A percentile compares a stretch with the other conserved stretches of the same genome.
phyloP scores from a whole-genome alignment of 2,888 invertebrate genomes.

The Nysson spinosus region DNA sequence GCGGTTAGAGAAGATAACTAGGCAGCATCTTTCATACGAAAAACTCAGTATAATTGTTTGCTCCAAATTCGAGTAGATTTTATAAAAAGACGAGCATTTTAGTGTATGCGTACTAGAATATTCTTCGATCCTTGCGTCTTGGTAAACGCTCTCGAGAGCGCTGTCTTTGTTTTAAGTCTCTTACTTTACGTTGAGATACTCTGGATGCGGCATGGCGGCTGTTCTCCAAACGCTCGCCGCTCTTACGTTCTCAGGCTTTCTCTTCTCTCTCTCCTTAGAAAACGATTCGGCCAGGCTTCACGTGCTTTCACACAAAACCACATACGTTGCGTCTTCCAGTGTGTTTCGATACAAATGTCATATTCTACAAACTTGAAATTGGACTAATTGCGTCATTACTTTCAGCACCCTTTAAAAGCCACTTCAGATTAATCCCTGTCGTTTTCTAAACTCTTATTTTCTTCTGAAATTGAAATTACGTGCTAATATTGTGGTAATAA shows the following conservation, averaged over 20 bases:
- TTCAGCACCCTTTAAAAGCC: too few relatives aligned
- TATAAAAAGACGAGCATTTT: background rate
- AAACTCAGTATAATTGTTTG: too few relatives aligned
- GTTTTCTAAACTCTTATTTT: too few relatives aligned
- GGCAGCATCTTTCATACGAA: too few relatives aligned
- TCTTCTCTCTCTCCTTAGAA: slow-evolving; percentile 76
- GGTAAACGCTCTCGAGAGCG: slow-evolving; percentile 45
- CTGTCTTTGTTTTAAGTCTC: slow-evolving; percentile 44
- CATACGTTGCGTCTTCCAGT: too few relatives aligned
- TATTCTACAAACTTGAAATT: too few relatives aligned
- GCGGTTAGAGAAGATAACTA: too few relatives aligned
- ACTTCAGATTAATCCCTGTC: too few relatives aligned
- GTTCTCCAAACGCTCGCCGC: slow-evolving; percentile 53
- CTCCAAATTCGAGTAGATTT: too few relatives aligned
- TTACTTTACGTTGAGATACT: slow-evolving; percentile 54
- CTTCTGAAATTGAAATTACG: too few relatives aligned
- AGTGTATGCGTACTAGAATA: slow-evolving; percentile 26
- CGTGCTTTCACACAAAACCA: slow-evolving; percentile 73
- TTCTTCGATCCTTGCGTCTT: slow-evolving; percentile 27
- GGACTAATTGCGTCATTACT: too few relatives aligned
- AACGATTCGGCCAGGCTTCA: slow-evolving; percentile 68
- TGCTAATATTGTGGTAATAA: too few relatives aligned
- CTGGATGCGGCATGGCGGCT: slow-evolving; percentile 59
- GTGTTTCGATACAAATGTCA: slow-evolving; percentile 26
- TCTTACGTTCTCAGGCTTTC: slow-evolving; percentile 76